A percentile compares a stretch with the other conserved stretches of the same genome.
These are phyloP conservation scores for Channa striata DNA, from an alignment of 2,797 vertebrate species.

Conservation along the genomic window DNA sequence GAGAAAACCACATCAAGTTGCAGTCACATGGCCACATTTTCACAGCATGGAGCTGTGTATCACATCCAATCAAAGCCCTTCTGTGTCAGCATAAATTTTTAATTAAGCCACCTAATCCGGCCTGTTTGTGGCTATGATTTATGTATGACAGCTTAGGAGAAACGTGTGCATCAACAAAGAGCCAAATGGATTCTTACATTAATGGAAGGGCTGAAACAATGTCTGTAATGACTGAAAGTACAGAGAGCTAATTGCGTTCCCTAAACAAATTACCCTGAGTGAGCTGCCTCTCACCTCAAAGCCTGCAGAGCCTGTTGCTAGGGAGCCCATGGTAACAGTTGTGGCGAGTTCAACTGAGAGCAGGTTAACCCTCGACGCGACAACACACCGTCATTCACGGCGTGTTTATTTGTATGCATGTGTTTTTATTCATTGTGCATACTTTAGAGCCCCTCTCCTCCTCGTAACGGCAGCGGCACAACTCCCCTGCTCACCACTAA, in stretches of 20 bases:
- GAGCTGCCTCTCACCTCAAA: slow-evolving; percentile 44
- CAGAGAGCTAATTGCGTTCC: slow-evolving; percentile 37
- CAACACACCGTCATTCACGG: slow-evolving; percentile 18
- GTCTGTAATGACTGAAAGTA: slow-evolving; percentile 39
- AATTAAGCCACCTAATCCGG: slow-evolving; percentile 35
- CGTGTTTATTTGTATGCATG: slow-evolving; percentile 20
- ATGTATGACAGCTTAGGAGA: slow-evolving; percentile 43
- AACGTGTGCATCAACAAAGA: slow-evolving; percentile 21
- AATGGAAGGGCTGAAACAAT: slow-evolving; percentile 30
- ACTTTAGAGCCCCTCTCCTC: background rate
- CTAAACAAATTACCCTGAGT: slow-evolving; percentile 60
- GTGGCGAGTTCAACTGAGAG: slow-evolving; percentile 37
- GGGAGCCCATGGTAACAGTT: slow-evolving; percentile 63
- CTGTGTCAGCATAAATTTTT: slow-evolving; percentile 49
- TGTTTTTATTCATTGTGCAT: slow-evolving; percentile 15
- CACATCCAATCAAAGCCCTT: slow-evolving; percentile 26
- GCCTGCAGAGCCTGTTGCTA: slow-evolving; percentile 68
- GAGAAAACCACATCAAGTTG: slow-evolving; percentile 23
- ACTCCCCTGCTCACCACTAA: slow-evolving; percentile 11
- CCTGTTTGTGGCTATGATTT: slow-evolving; percentile 43
- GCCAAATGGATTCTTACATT: slow-evolving; percentile 19
- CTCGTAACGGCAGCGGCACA: slow-evolving; percentile 1
- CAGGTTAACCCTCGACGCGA: slow-evolving; percentile 54
- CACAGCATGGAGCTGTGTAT: slow-evolving; percentile 22
- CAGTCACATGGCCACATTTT: slow-evolving; percentile 16